Evolutionary conservation across 2,113 vertebrate genomes (phyloP).

Genomic region (Peromyscus californicus): DNA sequence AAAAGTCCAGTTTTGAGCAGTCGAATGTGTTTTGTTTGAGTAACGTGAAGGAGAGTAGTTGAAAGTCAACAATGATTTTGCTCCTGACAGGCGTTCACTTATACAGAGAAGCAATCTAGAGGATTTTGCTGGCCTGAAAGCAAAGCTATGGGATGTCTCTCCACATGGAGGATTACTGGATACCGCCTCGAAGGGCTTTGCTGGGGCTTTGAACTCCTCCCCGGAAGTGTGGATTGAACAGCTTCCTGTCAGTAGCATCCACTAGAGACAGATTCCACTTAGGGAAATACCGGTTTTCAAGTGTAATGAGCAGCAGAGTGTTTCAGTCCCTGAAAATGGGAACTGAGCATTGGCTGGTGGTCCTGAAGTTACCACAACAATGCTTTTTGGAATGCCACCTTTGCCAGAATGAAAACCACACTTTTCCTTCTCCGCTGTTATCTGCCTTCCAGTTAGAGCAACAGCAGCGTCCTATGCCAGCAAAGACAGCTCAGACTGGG

Average conservation of each 20-base stretch:
- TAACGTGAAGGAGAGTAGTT: neutral
- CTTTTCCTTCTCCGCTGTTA: conserved; percentile 10
- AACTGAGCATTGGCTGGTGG: neutral
- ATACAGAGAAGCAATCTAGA: neutral
- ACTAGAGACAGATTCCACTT: neutral
- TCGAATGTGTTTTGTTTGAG: neutral
- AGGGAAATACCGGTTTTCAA: neutral
- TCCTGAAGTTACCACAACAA: neutral
- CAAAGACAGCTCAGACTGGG: neutral
- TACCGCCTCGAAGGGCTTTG: neutral
- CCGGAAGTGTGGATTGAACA: neutral
- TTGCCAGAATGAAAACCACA: conserved; percentile 23
- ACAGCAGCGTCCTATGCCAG: neutral
- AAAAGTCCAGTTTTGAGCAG: neutral
- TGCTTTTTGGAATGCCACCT: neutral
- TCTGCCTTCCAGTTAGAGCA: neutral
- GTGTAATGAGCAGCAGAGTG: neutral
- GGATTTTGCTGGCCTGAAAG: neutral
- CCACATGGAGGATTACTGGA: neutral
- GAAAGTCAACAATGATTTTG: neutral
- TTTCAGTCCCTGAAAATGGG: neutral
- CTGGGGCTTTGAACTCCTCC: neutral
- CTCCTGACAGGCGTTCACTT: neutral
- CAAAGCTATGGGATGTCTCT: no score
- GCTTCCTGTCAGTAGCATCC: neutral